Evolutionary conservation across 30 jellyfish, hydroid and myxozoan species (phyloP), one percentile per base, ranked within the genome.

Genomic region (Cassiopea andromeda): DNA sequence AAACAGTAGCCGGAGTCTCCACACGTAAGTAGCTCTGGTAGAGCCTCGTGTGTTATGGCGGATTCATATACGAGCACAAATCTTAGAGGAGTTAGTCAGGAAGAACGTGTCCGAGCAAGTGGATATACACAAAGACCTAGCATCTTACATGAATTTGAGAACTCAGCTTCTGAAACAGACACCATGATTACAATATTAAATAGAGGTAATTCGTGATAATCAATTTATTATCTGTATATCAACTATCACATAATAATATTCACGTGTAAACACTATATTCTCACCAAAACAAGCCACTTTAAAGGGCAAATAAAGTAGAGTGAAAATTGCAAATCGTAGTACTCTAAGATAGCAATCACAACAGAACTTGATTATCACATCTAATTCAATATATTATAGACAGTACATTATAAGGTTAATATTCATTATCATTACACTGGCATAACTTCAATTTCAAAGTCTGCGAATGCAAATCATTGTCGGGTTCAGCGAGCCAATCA

Each of bases 111-210:
- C 69, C 90, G 84, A 48, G 78, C 86, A 78, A 79, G 87, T 77
- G 90, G 80, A 80, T 89, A 49, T 85, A 17, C 91, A 59, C 96
- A 89, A 50, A 73, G 92, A 73, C 69, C 96, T 17, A 80, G 78
- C 92, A 89, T 89, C 38, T 83, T 89, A 54, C 96, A 89, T 72
- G 96, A 89, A 49, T 82, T 89, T 61, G 96, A 89, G 84, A 89
- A 89, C 60, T 89, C 96, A 1, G 96, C 84, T 15, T 89, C 97
- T 57, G 97, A 84, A 48, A 79, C 92, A 8, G 97, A 91, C 83
- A 91, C 91, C 45, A 91, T 91, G 94, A 79, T 84, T 27, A 81
- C 94, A 46, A 91, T 91, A 50, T 69, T 91, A 81, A 91, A 91
- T 64, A 84, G 97, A 91, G 97, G 97, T 91, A 84, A 91, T 75